Evolutionary conservation across 1,140 invertebrate species (phyloP), one percentile per base, ranked within the genome.

Genomic region (Schmidtea mediterranea): DNA sequence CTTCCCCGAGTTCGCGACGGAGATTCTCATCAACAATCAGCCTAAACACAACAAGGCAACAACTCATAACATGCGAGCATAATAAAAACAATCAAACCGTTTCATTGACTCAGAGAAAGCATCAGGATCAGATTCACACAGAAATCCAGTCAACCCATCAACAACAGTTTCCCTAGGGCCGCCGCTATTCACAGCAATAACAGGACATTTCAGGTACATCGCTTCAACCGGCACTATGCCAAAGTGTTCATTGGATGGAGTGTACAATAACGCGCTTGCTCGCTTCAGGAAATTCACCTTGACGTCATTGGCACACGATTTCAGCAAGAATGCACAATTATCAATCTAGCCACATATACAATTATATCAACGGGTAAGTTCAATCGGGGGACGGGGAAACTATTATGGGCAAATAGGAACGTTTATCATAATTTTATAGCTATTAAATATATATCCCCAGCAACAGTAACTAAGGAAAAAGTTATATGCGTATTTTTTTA

Each of bases 151-250:
- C 5, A 75, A 67, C n/a, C 72, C 74, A 68, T 90, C 67, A 0
- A 78, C 70, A 43, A 98, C 71, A 0, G 90, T 94, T 67, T 99
- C 92, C 3, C 72, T 75, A 0, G 90, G 90, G 1, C 92, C 92
- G 23, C 92, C 92, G 61, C 77, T 83, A 58, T 86, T 82, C 0
- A 82, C 76, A 0, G 90, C 92, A 54, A 98, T 76, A 0, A 98
- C 87, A 16, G 89, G 86, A 58, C 82, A 80, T 22, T 71, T 67
- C 58, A 77, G 75, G 59, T 82, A 84, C 92, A 98, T 98, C 0
- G 89, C 86, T 71, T 98, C 92, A 46, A 99, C 66, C 1, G 92
- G 92, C 6, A 98, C 92, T 59, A 99, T 99, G 3, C 92, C 92
- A 73, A 98, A 98, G 69, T 98, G 92, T 63, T 98, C 92, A 62